Evolutionary conservation across 2,888 invertebrate genomes (phyloP), one percentile per base, ranked within the genome.

Genomic region (Mesoligia furuncula): DNA sequence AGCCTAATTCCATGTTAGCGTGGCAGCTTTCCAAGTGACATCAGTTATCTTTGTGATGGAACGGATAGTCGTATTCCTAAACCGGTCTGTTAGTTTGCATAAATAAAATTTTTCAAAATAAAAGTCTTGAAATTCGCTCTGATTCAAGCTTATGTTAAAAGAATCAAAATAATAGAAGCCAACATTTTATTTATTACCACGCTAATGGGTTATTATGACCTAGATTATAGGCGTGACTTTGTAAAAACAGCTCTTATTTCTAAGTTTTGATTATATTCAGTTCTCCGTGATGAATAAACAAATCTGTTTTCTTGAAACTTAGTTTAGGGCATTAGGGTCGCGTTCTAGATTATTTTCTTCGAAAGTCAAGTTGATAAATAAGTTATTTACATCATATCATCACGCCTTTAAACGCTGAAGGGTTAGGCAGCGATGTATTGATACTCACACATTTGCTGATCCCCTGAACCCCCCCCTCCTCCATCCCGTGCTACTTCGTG

Each of bases 161-260:
- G 20, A 39, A 39, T 7, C 8, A 24, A 62, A 66, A 24, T 24
- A 27, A 17, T 8, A 42, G 24, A 20, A 11, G 48, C 2, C 67
- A 17, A n/a, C 8, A 51, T 45, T 69, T 79, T 31, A 59, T 65
- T 82, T 69, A 65, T 69, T 65, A 27, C 11, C 17, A 20, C 2
- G 15, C 61, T 31, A 77, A 54, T 54, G 11, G 27, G 11, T 27
- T 8, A 27, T 77, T 59, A 61, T 39, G 36, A 57, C n/a, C 42
- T 45, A 62, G 45, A 67, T 39, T 57, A 79, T 8, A 48, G 39
- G n/a, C 24, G 48, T 20, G 65, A 75, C 57, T 61, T 80, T 51
- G 17, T 62, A 5, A 62, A 67, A 59, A 51, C 15, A 61, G 24
- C 17, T 36, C 8, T 45, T 54, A 61, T 8, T 67, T 67, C 11